These are phyloP conservation scores for Chymomyza procnemis DNA, from an alignment of 2,888 invertebrate species.

Conservation along the genomic window DNA sequence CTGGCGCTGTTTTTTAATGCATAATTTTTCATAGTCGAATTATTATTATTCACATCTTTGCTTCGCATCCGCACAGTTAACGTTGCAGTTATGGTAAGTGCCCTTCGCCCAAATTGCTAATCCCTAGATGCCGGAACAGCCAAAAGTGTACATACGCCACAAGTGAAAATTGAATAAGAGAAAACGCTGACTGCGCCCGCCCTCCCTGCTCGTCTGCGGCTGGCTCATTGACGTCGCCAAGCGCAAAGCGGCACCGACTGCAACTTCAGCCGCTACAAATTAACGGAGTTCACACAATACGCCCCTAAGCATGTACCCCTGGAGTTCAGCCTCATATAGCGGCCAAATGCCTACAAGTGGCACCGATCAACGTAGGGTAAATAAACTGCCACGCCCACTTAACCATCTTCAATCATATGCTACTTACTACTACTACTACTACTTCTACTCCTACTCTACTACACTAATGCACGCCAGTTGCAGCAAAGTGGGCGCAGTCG, in stretches of 20 bases:
- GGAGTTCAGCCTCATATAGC: constrained; percentile 77
- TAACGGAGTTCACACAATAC: constrained; percentile 13
- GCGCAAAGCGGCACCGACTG: neutral
- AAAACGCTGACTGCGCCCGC: constrained; percentile 52
- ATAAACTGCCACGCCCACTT: constrained; percentile 41
- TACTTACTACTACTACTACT: constrained; percentile 11
- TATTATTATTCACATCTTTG: neutral
- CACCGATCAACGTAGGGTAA: constrained; percentile 49
- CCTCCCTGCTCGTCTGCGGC: neutral
- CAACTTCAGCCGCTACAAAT: constrained; percentile 22
- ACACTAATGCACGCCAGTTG: constrained; percentile 6
- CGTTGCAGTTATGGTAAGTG: constrained; percentile 59
- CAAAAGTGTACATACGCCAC: constrained; percentile 18
- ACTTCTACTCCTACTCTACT: constrained; percentile 11
- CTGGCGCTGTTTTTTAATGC: neutral
- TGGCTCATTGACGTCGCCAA: neutral
- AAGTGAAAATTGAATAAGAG: constrained; percentile 21
- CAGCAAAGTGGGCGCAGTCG: constrained; percentile 25
- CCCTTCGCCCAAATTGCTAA: constrained; percentile 23
- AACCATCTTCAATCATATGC: constrained; percentile 11
- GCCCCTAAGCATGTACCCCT: constrained; percentile 73
- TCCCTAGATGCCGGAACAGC: constrained; percentile 36
- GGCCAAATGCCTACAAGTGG: constrained; percentile 51
- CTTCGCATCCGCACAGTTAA: constrained; percentile 19
- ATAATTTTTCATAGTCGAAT: neutral